Evolutionary conservation across 1,140 invertebrate species (phyloP).

Genomic region (Papilio glaucus): DNA sequence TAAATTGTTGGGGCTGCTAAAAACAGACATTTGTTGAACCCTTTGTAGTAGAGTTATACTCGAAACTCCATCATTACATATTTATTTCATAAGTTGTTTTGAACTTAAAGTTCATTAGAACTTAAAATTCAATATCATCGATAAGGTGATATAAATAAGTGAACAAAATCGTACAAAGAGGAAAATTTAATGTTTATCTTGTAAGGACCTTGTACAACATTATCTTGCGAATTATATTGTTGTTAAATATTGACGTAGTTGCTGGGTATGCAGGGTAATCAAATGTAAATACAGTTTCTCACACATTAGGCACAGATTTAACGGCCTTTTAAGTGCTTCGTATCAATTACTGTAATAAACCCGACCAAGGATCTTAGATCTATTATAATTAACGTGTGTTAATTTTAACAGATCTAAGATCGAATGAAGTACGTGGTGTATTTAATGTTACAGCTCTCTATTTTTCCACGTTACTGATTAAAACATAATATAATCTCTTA

Average conservation of each 20-base stretch:
- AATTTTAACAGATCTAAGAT: too few species aligned
- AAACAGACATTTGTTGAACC: too few species aligned
- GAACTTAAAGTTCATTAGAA: too few species aligned
- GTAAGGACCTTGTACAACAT: background rate
- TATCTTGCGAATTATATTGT: background rate
- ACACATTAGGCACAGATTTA: constrained; percentile 22
- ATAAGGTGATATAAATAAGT: too few species aligned
- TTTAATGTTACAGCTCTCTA: background rate
- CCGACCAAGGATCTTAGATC: constrained; percentile 20
- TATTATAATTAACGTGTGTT: constrained; percentile 15
- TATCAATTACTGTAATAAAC: constrained; percentile 21
- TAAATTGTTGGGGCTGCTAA: too few species aligned
- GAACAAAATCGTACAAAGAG: background rate
- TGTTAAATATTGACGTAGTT: background rate
- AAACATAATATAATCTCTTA: too few species aligned
- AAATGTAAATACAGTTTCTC: constrained; percentile 26
- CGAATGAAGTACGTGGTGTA: background rate
- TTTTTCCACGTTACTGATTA: too few species aligned
- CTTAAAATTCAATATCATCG: too few species aligned
- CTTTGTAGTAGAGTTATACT: too few species aligned
- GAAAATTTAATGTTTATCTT: background rate
- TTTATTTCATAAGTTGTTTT: too few species aligned
- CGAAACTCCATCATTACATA: too few species aligned
- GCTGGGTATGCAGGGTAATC: background rate
- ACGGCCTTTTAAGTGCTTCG: constrained; percentile 14